phyloP scores from a whole-genome alignment of 2,888 invertebrate species.

The Chymomyza fuscimana region DNA sequence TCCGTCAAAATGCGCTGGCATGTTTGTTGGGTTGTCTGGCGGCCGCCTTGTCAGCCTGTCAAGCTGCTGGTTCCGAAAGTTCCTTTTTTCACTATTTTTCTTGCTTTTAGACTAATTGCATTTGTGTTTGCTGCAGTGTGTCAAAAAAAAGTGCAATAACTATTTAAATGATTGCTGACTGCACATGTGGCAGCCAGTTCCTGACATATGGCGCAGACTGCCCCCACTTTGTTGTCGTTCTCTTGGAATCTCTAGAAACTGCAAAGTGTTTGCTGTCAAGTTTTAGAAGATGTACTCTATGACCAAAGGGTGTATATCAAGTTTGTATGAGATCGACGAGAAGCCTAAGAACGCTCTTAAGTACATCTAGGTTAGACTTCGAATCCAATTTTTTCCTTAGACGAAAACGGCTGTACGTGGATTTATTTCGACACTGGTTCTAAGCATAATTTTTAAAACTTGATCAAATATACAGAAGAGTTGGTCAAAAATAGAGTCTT shows the following conservation, averaged over 20 bases:
- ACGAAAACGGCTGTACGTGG: too few relatives aligned
- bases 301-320: neutral
- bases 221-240: conserved; percentile 24
- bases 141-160: conserved; percentile 65
- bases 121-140: conserved; percentile 30
- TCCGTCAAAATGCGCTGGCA: conserved; percentile 28
- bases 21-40: conserved; percentile 48
- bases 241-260: neutral
- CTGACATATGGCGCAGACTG: neutral
- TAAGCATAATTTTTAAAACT: too few relatives aligned
- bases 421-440: too few relatives aligned
- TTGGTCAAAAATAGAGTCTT: too few relatives aligned
- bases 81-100: conserved; percentile 33
- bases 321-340: neutral
- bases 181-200: conserved; percentile 45
- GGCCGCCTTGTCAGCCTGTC: conserved; percentile 60
- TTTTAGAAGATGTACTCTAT: neutral
- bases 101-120: conserved; percentile 71
- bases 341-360: neutral
- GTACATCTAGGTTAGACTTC: too few relatives aligned
- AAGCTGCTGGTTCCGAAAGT: conserved; percentile 27
- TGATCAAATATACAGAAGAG: too few relatives aligned
- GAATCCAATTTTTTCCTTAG: too few relatives aligned
- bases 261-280: neutral
- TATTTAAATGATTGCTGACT: conserved; percentile 67